Conservation (phyloP, 2,113 vertebrate genomes). For the Osmerus eperlanus region DNA sequence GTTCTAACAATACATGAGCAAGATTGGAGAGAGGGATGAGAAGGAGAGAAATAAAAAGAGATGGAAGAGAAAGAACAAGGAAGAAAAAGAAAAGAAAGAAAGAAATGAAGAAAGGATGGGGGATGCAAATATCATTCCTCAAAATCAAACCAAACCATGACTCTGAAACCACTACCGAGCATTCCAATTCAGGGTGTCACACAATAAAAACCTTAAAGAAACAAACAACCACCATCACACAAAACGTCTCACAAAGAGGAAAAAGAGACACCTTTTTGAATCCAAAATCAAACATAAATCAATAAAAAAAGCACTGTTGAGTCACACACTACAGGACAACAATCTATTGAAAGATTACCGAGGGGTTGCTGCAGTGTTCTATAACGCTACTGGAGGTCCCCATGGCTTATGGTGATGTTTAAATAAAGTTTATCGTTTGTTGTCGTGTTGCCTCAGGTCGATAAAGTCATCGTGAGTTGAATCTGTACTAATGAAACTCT, state of each 20-base stretch:
- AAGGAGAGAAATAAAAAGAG: conserved; percentile 21
- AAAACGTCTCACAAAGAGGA: conserved; percentile 16
- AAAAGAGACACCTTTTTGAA: conserved; percentile 37
- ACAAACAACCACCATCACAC: conserved; percentile 35
- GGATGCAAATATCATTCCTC: conserved; percentile 70
- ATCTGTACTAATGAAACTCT: no score
- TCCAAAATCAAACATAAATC: neutral
- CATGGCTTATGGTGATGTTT: no score
- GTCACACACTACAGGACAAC: neutral
- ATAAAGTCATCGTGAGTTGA: no score
- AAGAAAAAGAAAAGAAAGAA: conserved; percentile 1
- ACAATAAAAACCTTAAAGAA: conserved; percentile 55
- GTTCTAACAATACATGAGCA: conserved; percentile 53
- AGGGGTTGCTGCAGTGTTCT: no score
- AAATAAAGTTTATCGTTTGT: no score
- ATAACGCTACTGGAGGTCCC: no score
- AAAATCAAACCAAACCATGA: conserved; percentile 56
- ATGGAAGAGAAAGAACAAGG: neutral
- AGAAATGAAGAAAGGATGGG: conserved; percentile 52
- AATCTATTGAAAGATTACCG: no score
- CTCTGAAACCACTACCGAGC: conserved; percentile 61
- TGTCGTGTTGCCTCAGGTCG: no score
- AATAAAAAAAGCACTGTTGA: neutral
- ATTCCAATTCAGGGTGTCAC: conserved; percentile 64
- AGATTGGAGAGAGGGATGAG: conserved; percentile 46